Conservation (phyloP, 2,113 vertebrate genomes). For the Saccopteryx leptura region DNA sequence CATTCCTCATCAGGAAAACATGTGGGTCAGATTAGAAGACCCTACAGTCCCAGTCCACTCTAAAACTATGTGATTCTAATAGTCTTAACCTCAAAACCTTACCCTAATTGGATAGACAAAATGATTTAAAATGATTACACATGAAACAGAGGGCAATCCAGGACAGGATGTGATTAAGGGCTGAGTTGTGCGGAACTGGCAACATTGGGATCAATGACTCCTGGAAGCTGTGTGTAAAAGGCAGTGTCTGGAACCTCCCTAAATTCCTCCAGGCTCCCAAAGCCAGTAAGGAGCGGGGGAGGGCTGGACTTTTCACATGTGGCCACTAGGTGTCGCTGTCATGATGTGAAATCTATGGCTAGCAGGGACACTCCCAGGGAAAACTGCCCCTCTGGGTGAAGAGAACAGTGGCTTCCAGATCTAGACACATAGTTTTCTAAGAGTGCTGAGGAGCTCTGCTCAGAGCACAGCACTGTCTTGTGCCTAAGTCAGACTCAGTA, state of each 20-base stretch:
- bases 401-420: neutral
- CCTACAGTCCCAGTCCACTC: neutral
- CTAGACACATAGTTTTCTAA: neutral
- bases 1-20: conserved; percentile 20
- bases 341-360: conserved; percentile 69
- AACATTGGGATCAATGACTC: neutral
- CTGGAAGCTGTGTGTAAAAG: neutral
- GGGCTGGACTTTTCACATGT: neutral
- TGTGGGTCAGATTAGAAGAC: neutral
- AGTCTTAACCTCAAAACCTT: conserved; percentile 4
- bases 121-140: conserved; percentile 57
- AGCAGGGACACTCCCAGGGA: neutral
- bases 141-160: conserved; percentile 52
- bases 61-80: conserved; percentile 23
- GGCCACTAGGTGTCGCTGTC: conserved; percentile 79
- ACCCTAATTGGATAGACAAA: conserved; percentile 25
- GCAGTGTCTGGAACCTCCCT: neutral
- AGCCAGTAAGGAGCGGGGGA: neutral
- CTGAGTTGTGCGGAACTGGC: conserved; percentile 35
- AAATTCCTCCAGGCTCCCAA: neutral
- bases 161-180: conserved; percentile 68
- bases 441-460: neutral
- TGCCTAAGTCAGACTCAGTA: neutral
- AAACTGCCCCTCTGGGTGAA: neutral
- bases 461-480: neutral